Percentiles rank a stretch among this genome's conserved stretches.
These are phyloP conservation scores for Anaspis maculata DNA, from an alignment of 2,888 invertebrate genomes.

Conservation along the genomic window DNA sequence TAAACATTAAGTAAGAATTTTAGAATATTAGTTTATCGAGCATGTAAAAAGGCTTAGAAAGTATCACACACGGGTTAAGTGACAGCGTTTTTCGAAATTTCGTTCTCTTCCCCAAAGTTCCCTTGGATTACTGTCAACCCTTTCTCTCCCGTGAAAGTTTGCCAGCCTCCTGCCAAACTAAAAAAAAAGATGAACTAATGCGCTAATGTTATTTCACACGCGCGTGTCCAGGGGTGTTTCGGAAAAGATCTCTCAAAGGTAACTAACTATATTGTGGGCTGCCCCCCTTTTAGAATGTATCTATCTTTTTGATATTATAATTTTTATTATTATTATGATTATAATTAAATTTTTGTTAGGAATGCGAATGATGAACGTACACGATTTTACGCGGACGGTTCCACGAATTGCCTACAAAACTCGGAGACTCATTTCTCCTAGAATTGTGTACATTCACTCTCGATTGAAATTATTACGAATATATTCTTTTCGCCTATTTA, in stretches of 20 bases:
- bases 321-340: conserved; percentile 24
- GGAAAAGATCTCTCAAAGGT: conserved; percentile 96
- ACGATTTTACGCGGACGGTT: conserved; percentile 13
- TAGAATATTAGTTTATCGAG: neutral
- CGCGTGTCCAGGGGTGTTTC: conserved; percentile 78
- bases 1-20: neutral
- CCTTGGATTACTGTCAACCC: too few relatives aligned
- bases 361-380: conserved; percentile 31
- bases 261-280: conserved; percentile 54
- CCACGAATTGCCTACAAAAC: neutral
- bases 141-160: conserved; percentile 35
- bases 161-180: conserved; percentile 37
- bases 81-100: neutral
- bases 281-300: conserved; percentile 44
- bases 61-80: neutral
- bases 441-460: conserved; percentile 8
- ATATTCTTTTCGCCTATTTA: conserved; percentile 33
- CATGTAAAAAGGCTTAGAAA: conserved; percentile 3
- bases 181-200: conserved; percentile 33
- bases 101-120: too few relatives aligned
- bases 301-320: conserved; percentile 33
- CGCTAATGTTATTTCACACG: conserved; percentile 46
- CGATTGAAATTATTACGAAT: conserved; percentile 8
- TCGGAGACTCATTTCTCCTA: neutral
- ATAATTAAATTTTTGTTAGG: conserved; percentile 16